Conservation (phyloP, 2,113 vertebrate genomes). For the Pygoscelis adeliae region DNA sequence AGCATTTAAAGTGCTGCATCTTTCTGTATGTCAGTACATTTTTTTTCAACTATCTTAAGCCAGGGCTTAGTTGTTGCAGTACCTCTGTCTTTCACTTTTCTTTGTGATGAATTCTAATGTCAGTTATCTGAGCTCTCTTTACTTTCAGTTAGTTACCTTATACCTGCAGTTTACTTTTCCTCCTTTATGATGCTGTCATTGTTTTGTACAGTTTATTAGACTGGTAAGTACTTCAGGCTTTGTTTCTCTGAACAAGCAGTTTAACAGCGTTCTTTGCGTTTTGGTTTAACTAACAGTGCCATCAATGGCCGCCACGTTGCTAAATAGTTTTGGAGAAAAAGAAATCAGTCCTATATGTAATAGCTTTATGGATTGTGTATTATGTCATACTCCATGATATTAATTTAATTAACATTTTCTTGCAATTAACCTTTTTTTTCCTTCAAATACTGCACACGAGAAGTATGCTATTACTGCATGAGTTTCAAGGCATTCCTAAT, state of each 20-base stretch:
- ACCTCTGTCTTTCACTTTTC: background rate
- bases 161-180: constrained; percentile 80
- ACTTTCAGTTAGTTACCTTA: constrained; percentile 76
- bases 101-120: constrained; percentile 63
- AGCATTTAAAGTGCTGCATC: background rate
- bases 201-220: constrained; percentile 94
- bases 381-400: background rate
- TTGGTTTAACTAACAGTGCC: constrained; percentile 75
- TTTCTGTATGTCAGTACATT: background rate
- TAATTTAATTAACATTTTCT: background rate
- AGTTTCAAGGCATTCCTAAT: background rate
- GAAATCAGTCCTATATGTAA: background rate
- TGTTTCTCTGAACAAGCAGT: constrained; percentile 57
- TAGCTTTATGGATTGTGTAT: background rate
- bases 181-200: constrained; percentile 83
- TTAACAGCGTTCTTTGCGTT: constrained; percentile 64
- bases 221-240: constrained; percentile 88
- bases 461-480: background rate
- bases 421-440: background rate
- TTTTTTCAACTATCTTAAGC: background rate
- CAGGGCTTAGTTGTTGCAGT: background rate
- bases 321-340: background rate
- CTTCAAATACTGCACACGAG: background rate
- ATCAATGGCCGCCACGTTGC: background rate
- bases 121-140: constrained; percentile 72